These are phyloP conservation scores for Epinotia demarniana DNA, from an alignment of 2,888 invertebrate species.

Conservation along the genomic window DNA sequence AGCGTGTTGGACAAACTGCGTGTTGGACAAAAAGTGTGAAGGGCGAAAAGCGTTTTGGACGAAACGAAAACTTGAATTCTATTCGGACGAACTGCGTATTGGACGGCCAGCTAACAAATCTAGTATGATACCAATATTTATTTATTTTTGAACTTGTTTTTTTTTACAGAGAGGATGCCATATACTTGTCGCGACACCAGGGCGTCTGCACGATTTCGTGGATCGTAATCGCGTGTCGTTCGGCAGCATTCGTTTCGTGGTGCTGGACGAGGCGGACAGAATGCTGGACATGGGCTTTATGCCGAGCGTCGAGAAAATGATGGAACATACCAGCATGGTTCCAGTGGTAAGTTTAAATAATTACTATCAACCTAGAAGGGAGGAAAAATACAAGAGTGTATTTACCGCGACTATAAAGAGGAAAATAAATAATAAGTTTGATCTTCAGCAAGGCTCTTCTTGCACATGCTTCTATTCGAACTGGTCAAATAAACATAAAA, in stretches of 20 bases:
- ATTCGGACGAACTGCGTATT: too few species aligned
- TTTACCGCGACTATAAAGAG: neutral
- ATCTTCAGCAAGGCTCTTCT: too few species aligned
- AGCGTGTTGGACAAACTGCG: too few species aligned
- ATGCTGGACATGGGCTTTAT: slow-evolving; percentile 99
- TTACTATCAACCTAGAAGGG: neutral
- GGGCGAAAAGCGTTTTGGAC: too few species aligned
- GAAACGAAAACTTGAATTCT: too few species aligned
- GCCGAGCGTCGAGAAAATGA: slow-evolving; percentile 95
- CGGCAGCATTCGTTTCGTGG: slow-evolving; percentile 93
- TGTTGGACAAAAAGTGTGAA: too few species aligned
- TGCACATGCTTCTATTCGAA: too few species aligned
- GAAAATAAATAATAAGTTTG: neutral
- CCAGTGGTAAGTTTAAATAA: slow-evolving; percentile 82
- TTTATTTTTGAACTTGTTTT: too few species aligned
- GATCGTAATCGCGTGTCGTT: slow-evolving; percentile 96
- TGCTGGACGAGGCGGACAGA: slow-evolving; percentile 99
- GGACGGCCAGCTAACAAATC: too few species aligned
- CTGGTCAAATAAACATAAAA: too few species aligned
- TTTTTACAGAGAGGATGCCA: slow-evolving; percentile 92
- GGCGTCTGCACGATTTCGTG: slow-evolving; percentile 97
- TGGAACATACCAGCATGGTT: slow-evolving; percentile 93
- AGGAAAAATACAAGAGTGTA: neutral
- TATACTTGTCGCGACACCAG: slow-evolving; percentile 98
- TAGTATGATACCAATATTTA: too few species aligned